Conservation (phyloP, 2,888 invertebrate species). For the Callyntrura guangdongensis region DNA sequence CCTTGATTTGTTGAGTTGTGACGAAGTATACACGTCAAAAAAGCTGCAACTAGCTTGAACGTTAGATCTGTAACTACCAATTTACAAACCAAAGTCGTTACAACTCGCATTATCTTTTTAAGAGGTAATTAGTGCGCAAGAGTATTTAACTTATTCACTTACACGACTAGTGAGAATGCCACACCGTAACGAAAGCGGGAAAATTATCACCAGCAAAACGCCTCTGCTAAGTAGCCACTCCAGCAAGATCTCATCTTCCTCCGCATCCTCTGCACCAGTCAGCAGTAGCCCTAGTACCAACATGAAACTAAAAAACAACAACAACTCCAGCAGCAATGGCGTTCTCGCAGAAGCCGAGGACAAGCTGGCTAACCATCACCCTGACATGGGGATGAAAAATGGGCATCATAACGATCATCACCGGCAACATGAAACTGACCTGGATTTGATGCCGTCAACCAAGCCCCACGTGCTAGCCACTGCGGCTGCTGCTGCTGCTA, state of each 20-base stretch:
- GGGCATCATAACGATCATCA: slow-evolving; percentile 31
- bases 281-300: not conserved
- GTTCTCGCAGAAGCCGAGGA: not conserved
- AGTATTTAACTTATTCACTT: not conserved
- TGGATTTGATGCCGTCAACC: not conserved
- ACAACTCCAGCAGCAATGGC: not conserved
- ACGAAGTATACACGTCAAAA: too few relatives aligned
- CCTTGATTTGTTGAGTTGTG: not conserved
- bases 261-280: not conserved
- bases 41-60: too few relatives aligned
- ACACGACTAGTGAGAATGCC: slow-evolving; percentile 48
- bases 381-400: not conserved
- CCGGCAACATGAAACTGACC: slow-evolving; percentile 1
- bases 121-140: not conserved
- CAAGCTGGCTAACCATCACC: slow-evolving; percentile 14
- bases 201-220: slow-evolving; percentile 75
- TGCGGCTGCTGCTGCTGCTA: not conserved
- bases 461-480: not conserved
- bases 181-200: slow-evolving; percentile 70
- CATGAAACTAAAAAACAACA: slow-evolving; percentile 46
- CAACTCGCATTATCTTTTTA: not conserved
- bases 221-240: slow-evolving; percentile 70
- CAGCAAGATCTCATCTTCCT: slow-evolving; percentile 64
- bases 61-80: too few relatives aligned
- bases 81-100: too few relatives aligned